Base-by-base conservation (phyloP, 2,888 invertebrate genomes). In the Diarsia rubi region DNA sequence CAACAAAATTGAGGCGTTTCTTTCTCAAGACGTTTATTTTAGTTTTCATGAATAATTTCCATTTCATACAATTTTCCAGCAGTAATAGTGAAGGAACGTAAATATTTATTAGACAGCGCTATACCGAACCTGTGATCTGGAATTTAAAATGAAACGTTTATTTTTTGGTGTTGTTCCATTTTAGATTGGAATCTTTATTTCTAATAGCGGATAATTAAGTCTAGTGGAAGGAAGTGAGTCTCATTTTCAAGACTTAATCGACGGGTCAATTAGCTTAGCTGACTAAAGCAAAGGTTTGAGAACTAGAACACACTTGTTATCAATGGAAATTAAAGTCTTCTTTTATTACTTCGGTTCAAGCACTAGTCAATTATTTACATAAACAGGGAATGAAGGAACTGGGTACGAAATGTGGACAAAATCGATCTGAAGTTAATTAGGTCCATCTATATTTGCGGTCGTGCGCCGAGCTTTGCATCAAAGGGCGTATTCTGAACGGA, bases 361-460 rank as follows among this genome's bases (percentile, higher is more conserved):
- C 75, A 67, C 66, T 80, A 73, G 77, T 72, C 81, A 73, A 84
- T 84, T 81, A 83, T 86, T 86, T 86, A 79, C 75, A 79, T 78
- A 74, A 79, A 76, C 77, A 75, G 72, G 71, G 77, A 83, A 82
- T 80, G 83, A 86, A 84, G 68, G 71, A 81, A 78, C 63, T 78
- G 69, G 69, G 74, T 81, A 79, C 79, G 76, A 69, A 89, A 89
- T 88, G 88, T 86, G 86, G 86, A 84, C 84, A 86, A 89, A 90
- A 92, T 92, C 92, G 91, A 91, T 92, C 82, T 85, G 71, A 83
- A 89, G 90, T 91, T 92, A 93, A 93, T 92, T 92, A 92, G 90
- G 88, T 88, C 89, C 90, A 90, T 91, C 90, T 92, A 92, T 90
- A 91, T 90, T 89, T 90, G 92, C 87, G 90, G 90, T 88, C 77